Evolutionary conservation across 2,797 vertebrate species (phyloP).

Genomic region (Babyrousa celebensis): DNA sequence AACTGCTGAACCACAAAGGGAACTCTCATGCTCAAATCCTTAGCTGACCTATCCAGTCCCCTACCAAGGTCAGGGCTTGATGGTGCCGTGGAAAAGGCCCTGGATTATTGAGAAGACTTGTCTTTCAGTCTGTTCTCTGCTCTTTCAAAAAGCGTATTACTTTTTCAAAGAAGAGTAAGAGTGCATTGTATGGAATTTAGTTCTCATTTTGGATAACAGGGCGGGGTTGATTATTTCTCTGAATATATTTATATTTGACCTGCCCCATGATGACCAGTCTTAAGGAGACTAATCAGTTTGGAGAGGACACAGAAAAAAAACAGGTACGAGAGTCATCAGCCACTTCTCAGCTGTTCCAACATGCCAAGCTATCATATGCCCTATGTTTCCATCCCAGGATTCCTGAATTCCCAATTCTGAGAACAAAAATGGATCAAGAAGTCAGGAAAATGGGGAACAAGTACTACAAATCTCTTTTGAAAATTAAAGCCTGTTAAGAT

Average conservation of each 20-base stretch:
- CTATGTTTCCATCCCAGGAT: background rate
- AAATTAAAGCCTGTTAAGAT: background rate
- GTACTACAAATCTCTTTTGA: constrained; percentile 5
- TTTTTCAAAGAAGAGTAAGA: background rate
- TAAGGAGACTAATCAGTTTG: background rate
- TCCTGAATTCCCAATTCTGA: background rate
- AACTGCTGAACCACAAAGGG: too few relatives aligned
- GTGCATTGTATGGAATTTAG: background rate
- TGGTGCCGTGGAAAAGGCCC: background rate
- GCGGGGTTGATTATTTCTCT: background rate
- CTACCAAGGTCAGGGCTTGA: background rate
- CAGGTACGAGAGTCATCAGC: background rate
- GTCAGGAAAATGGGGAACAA: background rate
- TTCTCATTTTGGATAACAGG: background rate
- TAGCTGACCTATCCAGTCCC: background rate
- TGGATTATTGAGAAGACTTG: background rate
- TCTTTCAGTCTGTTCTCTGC: background rate
- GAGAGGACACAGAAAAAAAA: background rate
- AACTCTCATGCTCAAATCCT: background rate
- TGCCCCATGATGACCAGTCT: background rate
- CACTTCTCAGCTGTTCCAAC: background rate
- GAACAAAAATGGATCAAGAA: constrained; percentile 7
- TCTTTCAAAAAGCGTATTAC: background rate
- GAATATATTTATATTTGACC: background rate
- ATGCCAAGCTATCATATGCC: background rate